phyloP scores from a whole-genome alignment of 1,140 invertebrate species.

The Lamellibrachia luymesi region DNA sequence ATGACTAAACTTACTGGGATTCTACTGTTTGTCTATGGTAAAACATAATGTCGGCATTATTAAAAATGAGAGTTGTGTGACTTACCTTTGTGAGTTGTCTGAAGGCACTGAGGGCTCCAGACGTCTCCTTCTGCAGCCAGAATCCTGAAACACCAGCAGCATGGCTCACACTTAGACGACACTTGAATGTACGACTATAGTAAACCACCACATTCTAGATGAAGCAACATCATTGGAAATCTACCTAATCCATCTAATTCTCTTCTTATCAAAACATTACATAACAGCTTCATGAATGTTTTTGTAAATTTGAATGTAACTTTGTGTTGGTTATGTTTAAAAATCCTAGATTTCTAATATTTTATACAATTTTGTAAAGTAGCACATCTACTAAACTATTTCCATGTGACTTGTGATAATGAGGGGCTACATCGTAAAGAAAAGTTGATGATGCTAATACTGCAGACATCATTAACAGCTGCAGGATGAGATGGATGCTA shows the following conservation, averaged over 20 bases:
- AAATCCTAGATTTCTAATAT: neutral
- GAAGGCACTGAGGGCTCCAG: conserved; percentile 12
- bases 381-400: neutral
- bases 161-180: neutral
- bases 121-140: conserved; percentile 14
- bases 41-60: neutral
- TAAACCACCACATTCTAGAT: neutral
- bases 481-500: neutral
- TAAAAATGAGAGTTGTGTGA: neutral
- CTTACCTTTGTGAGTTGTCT: conserved; percentile 9
- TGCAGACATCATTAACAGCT: neutral
- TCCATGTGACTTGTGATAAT: neutral
- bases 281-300: no score
- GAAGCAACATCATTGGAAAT: neutral
- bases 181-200: neutral
- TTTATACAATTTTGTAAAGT: neutral
- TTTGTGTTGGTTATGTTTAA: no score
- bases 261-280: no score
- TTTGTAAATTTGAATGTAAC: no score
- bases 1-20: neutral
- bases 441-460: neutral
- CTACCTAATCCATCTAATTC: no score
- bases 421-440: neutral
- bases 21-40: neutral
- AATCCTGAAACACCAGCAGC: neutral